Evolutionary conservation across 2,888 invertebrate species (phyloP).

Genomic region (Sthenelais limicola): DNA sequence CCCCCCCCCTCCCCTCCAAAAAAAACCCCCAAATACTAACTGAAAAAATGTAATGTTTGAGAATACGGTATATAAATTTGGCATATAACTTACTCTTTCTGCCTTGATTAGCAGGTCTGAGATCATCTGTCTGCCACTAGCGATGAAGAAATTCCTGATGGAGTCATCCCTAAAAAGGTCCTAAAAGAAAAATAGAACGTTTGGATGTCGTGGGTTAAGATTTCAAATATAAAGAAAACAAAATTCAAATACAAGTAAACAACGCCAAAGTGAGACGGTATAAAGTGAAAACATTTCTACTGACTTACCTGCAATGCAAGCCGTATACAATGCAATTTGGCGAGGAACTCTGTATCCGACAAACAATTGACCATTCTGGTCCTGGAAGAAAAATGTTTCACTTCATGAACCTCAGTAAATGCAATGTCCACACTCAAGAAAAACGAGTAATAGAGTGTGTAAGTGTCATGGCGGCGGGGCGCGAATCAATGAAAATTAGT

Average conservation of each 20-base stretch:
- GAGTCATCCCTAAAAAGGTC: constrained; percentile 55
- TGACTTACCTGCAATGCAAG: constrained; percentile 81
- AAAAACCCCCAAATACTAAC: no score
- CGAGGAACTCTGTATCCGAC: constrained; percentile 93
- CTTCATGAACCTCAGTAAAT: no score
- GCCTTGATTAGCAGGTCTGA: constrained; percentile 47
- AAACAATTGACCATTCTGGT: constrained; percentile 90
- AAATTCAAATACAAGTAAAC: background rate
- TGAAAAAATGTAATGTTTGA: no score
- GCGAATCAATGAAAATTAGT: no score
- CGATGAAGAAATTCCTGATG: constrained; percentile 47
- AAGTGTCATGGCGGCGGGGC: no score
- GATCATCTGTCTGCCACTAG: constrained; percentile 47
- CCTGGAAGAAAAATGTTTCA: constrained; percentile 76
- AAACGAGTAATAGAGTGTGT: no score
- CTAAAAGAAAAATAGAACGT: constrained; percentile 84
- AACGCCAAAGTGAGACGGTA: no score
- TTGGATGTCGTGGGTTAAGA: no score
- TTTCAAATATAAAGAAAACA: background rate
- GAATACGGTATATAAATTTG: no score
- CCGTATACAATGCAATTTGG: constrained; percentile 94
- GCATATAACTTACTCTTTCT: constrained; percentile 78
- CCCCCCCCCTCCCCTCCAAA: no score
- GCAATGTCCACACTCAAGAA: no score
- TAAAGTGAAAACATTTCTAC: background rate